Evolutionary conservation across 1,140 invertebrate genomes (phyloP).

Genomic region (Meloidogyne floridensis): DNA sequence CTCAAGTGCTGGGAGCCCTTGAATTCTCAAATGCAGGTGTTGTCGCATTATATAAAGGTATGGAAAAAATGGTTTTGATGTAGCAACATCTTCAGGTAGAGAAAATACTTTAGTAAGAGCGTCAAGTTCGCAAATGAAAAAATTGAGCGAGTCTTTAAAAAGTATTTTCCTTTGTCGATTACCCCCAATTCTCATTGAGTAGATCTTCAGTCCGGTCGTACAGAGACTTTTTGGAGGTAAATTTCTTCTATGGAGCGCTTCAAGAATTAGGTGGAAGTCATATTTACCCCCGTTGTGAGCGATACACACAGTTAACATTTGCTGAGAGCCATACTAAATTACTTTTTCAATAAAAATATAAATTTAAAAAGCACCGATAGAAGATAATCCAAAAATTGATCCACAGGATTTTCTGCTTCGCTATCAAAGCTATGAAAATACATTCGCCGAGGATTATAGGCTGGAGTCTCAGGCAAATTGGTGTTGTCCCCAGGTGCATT

Average conservation of each 20-base stretch:
- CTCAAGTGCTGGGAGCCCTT: background rate
- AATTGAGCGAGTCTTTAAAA: constrained; percentile 28
- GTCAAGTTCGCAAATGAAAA: constrained; percentile 22
- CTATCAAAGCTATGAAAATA: constrained; percentile 7
- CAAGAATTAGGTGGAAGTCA: constrained; percentile 19
- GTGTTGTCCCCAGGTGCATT: background rate
- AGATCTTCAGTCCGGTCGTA: constrained; percentile 25
- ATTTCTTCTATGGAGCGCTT: constrained; percentile 5
- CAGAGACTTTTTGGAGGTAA: background rate
- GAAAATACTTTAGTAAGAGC: background rate
- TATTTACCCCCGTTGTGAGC: constrained; percentile 3
- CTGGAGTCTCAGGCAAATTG: background rate
- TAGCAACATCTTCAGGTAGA: background rate
- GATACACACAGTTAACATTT: too few species aligned
- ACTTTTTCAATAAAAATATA: background rate
- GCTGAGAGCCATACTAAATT: background rate
- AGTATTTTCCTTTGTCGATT: background rate
- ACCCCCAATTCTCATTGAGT: background rate
- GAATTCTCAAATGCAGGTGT: background rate
- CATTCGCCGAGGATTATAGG: background rate
- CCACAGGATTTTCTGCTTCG: background rate
- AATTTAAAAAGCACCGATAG: background rate
- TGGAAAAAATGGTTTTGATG: constrained; percentile 8
- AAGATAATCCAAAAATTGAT: constrained; percentile 27
- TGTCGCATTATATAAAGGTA: constrained; percentile 15